phyloP scores from a whole-genome alignment of 2,797 vertebrate genomes.

The Poecile montanus region DNA sequence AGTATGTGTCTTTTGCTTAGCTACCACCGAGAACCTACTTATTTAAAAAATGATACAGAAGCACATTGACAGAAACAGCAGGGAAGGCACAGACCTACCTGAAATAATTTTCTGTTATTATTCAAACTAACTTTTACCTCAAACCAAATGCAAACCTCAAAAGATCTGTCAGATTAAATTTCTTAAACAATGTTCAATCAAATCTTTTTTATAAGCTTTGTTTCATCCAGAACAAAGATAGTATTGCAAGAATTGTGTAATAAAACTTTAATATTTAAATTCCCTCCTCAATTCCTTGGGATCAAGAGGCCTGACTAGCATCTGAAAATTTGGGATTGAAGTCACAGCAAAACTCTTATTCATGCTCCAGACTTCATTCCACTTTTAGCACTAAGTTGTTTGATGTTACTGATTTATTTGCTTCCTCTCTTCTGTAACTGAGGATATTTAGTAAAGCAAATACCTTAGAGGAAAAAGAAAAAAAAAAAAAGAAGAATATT shows the following conservation, averaged over 20 bases:
- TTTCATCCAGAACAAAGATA: background rate
- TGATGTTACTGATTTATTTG: background rate
- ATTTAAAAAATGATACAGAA: background rate
- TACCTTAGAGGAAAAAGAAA: background rate
- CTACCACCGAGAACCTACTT: background rate
- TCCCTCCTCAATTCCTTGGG: background rate
- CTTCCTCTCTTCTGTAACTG: background rate
- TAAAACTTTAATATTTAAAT: slow-evolving; percentile 12
- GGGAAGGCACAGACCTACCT: background rate
- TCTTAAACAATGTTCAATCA: background rate
- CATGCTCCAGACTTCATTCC: background rate
- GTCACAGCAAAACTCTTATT: background rate
- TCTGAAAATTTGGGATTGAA: background rate
- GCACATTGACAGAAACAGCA: background rate
- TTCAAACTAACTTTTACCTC: background rate
- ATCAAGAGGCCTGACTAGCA: background rate
- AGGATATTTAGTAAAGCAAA: background rate
- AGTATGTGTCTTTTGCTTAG: background rate
- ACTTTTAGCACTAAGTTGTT: background rate
- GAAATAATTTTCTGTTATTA: background rate
- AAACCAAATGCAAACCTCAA: background rate
- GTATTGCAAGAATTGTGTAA: background rate
- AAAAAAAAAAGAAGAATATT: accelerated
- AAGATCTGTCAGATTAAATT: background rate
- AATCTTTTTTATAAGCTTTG: background rate